These are phyloP conservation scores for Stegophylla sp. DNA, from an alignment of 2,888 invertebrate genomes.

Conservation along the genomic window DNA sequence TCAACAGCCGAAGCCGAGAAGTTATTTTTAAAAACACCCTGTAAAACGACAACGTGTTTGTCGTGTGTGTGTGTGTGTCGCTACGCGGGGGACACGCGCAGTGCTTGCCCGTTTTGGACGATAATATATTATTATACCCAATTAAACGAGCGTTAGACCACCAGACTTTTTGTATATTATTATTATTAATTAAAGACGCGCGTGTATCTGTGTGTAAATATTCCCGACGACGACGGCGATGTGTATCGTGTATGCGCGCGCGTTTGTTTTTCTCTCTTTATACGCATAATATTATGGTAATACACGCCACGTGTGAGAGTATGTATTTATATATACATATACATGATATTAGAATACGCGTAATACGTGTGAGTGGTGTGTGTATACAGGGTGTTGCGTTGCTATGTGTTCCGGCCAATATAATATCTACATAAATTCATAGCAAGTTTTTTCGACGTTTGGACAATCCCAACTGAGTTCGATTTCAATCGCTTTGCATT, in stretches of 20 bases:
- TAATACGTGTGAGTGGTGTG: too few species aligned
- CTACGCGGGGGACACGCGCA: neutral
- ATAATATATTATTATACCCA: neutral
- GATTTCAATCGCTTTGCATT: too few species aligned
- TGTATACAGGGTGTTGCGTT: neutral
- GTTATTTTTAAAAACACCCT: too few species aligned
- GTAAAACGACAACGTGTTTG: neutral
- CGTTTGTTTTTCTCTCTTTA: neutral
- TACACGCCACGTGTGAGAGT: neutral
- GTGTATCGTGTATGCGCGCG: neutral
- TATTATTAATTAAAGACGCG: conserved; percentile 28
- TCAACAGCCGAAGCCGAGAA: neutral
- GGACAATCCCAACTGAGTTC: too few species aligned
- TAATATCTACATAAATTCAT: too few species aligned
- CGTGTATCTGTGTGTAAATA: neutral
- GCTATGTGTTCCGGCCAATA: too few species aligned
- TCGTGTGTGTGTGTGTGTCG: neutral
- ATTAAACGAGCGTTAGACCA: conserved; percentile 32
- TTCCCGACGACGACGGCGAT: neutral
- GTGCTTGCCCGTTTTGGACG: neutral
- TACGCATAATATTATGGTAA: neutral
- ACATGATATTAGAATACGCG: neutral
- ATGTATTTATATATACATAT: neutral
- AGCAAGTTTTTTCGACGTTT: too few species aligned
- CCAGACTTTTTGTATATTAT: conserved; percentile 20